Base-by-base conservation (phyloP, 1,140 invertebrate species). In the Mamestra configurata region DNA sequence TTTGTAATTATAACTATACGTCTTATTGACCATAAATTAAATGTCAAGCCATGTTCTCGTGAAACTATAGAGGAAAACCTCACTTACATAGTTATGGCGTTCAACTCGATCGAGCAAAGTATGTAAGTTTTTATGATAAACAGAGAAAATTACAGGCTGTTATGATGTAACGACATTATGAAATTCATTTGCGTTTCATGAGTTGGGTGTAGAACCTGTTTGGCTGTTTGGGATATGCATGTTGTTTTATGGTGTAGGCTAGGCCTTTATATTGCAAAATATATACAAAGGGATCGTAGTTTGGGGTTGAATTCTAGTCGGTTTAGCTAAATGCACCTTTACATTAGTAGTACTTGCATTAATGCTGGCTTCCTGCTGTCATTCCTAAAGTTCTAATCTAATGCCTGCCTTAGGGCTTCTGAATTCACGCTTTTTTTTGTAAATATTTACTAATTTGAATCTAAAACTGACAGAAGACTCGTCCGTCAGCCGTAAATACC, bases 1-100 rank as follows among this genome's bases (percentile, higher is more conserved):
- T n/a, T n/a, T n/a, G n/a, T 49, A 70, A 46, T 76, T 43, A 61
- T 35, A 35, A 73, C 68, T 53, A 71, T 59, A 51, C n/a, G n/a
- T n/a, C 20, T 73, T 76, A 76, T 61, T 73, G 20, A 72, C 64
- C 66, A 82, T 77, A 78, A 79, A 82, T 79, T 77, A 77, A 84
- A 82, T 76, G 68, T 70, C 40, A 35, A 35, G 59, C 51, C 71
- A 71, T 35, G 72, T 46, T n/a, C 24, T 46, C 24, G 8, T 27
- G 57, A 37, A 81, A 82, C 73, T 72, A 46, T 79, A 51, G 81
- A 86, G 82, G 80, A 88, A 86, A 82, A 84, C 81, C 83, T 73
- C 79, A 85, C 82, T 81, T 84, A 79, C 40, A 72, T 82, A 78
- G 31, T 59, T 59, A 75, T 24, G 3, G 7, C 68, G 46, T 51